Conservation (phyloP, 1,140 invertebrate species). For the Marisa cornuarietis region DNA sequence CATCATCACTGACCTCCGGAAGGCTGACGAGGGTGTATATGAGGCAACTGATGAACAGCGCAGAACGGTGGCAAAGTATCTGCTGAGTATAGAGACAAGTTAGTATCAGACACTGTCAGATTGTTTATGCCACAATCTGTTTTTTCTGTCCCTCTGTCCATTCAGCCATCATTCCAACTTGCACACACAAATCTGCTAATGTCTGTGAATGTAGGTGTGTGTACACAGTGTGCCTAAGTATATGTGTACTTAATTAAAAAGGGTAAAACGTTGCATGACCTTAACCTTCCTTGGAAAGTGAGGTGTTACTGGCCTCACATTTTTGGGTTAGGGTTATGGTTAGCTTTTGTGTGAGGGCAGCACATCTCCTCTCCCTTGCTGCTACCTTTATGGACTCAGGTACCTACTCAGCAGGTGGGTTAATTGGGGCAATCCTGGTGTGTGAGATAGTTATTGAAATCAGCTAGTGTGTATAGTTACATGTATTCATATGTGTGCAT, state of each 20-base stretch:
- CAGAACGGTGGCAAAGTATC: slow-evolving; percentile 37
- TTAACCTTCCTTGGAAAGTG: neutral
- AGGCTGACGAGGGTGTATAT: slow-evolving; percentile 33
- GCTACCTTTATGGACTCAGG: neutral
- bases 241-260: neutral
- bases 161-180: neutral
- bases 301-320: neutral
- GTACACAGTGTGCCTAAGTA: neutral
- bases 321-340: neutral
- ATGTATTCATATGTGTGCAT: neutral
- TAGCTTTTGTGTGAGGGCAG: neutral
- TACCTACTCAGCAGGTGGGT: neutral
- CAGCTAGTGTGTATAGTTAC: no score
- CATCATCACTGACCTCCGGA: slow-evolving; percentile 35
- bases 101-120: slow-evolving; percentile 10
- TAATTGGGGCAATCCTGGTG: neutral
- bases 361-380: neutral
- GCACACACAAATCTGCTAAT: neutral
- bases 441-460: no score
- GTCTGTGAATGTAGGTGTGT: neutral
- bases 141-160: neutral
- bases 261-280: neutral
- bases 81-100: slow-evolving; percentile 39
- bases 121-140: neutral
- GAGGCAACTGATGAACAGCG: slow-evolving; percentile 29